Percentiles rank a stretch among this genome's conserved stretches.
These are phyloP conservation scores for Phylloscopus trochiloides DNA, from an alignment of 2,113 vertebrate genomes.

Conservation along the genomic window DNA sequence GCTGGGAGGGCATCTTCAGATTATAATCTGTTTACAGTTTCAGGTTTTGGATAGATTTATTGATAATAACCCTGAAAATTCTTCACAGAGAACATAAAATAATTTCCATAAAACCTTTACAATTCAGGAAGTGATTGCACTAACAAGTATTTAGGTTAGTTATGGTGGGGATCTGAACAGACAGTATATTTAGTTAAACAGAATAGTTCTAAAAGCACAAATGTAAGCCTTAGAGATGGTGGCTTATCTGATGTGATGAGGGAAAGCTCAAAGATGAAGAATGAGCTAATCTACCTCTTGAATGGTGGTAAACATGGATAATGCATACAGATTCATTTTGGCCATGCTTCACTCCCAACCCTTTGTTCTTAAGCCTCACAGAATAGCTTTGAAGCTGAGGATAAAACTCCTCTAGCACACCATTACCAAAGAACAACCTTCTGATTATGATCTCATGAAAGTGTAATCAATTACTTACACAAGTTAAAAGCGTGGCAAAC, in stretches of 20 bases:
- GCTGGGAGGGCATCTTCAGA: background rate
- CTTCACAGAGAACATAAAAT: background rate
- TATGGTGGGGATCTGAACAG: slow-evolving; percentile 4
- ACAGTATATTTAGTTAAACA: slow-evolving; percentile 25
- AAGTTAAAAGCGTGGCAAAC: slow-evolving; percentile 77
- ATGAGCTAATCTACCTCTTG: slow-evolving; percentile 67
- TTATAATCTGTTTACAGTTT: background rate
- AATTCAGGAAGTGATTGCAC: background rate
- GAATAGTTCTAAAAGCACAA: slow-evolving; percentile 22
- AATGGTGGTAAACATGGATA: slow-evolving; percentile 78
- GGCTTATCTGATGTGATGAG: slow-evolving; percentile 68
- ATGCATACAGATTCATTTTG: slow-evolving; percentile 77
- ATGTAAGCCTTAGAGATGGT: slow-evolving; percentile 51
- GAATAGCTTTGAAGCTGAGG: slow-evolving; percentile 84
- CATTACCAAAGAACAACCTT: slow-evolving; percentile 80
- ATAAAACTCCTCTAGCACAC: slow-evolving; percentile 81
- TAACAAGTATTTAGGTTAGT: background rate
- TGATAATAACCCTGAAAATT: background rate
- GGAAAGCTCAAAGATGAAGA: slow-evolving; percentile 69
- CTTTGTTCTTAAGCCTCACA: slow-evolving; percentile 82
- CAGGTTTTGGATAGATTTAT: background rate
- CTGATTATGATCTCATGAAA: slow-evolving; percentile 86
- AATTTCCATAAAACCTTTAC: background rate
- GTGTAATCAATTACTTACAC: slow-evolving; percentile 78
- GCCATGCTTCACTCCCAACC: slow-evolving; percentile 71